Evolutionary conservation across 2,797 vertebrate genomes (phyloP).

Genomic region (Decapterus maruadsi): DNA sequence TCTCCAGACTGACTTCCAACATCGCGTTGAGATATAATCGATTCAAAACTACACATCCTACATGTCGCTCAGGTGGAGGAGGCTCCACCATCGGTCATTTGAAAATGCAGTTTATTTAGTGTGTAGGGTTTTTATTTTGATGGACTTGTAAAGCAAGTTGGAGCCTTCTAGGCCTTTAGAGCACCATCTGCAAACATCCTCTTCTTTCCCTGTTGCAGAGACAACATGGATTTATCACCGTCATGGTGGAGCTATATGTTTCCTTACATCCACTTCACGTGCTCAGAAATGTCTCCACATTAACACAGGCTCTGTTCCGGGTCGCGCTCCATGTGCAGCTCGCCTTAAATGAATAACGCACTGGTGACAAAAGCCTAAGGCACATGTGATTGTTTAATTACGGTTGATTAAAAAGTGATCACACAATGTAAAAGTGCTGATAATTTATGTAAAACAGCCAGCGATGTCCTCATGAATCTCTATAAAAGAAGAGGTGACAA

Average conservation of each 20-base stretch:
- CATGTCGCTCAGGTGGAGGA: background rate
- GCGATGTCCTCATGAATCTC: conserved; percentile 36
- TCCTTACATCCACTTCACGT: conserved; percentile 23
- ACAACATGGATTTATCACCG: background rate
- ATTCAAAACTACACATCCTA: background rate
- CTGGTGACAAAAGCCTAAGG: conserved; percentile 34
- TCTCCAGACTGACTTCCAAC: background rate
- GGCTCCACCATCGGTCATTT: background rate
- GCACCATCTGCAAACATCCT: background rate
- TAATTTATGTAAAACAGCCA: conserved; percentile 53
- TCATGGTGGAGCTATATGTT: conserved; percentile 3
- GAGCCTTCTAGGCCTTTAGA: background rate
- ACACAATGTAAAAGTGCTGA: conserved; percentile 38
- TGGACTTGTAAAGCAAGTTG: background rate
- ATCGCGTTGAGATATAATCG: background rate
- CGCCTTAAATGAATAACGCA: conserved; percentile 3
- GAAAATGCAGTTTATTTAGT: no score
- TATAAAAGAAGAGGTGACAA: conserved; percentile 41
- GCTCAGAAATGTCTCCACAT: conserved; percentile 32
- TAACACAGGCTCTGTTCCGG: conserved; percentile 8
- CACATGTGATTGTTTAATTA: conserved; percentile 45
- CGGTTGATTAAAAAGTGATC: conserved; percentile 32
- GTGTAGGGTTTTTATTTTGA: background rate
- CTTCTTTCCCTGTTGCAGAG: conserved; percentile 1
- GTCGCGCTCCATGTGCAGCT: conserved; percentile 31